A percentile compares a stretch with the other conserved stretches of the same genome.
Conservation (phyloP, 2,113 vertebrate genomes). For the Monopterus albus region DNA sequence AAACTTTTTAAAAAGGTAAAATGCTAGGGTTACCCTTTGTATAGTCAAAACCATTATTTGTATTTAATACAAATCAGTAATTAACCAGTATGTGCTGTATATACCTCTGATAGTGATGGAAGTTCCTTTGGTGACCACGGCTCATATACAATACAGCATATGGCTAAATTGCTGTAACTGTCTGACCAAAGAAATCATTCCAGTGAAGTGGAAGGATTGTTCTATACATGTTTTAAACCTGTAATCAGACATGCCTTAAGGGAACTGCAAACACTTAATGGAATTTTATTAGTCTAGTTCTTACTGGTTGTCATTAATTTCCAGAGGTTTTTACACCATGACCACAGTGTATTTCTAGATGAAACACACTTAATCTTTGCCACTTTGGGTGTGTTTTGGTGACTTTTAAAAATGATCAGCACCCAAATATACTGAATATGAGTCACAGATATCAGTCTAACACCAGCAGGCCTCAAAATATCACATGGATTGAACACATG, state of each 20-base stretch:
- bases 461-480: constrained; percentile 9
- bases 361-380: constrained; percentile 9
- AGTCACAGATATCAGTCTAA: constrained; percentile 11
- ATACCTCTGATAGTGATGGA: not conserved
- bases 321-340: constrained; percentile 3
- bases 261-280: constrained; percentile 22
- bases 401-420: constrained; percentile 5
- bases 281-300: constrained; percentile 28
- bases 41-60: not conserved
- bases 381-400: not conserved
- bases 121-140: not conserved
- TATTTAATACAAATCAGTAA: not conserved
- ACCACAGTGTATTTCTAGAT: not conserved
- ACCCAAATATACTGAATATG: not conserved
- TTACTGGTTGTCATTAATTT: constrained; percentile 17
- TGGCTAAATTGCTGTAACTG: not conserved
- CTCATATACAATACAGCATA: too few relatives aligned
- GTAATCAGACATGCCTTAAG: constrained; percentile 24
- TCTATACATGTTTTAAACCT: constrained; percentile 25
- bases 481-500: constrained; percentile 34
- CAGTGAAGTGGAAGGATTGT: too few relatives aligned
- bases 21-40: not conserved
- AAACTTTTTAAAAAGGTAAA: not conserved
- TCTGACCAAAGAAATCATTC: too few relatives aligned
- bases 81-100: not conserved